Conservation (phyloP, 2,888 invertebrate species). For the Pantelozetes paolii region DNA sequence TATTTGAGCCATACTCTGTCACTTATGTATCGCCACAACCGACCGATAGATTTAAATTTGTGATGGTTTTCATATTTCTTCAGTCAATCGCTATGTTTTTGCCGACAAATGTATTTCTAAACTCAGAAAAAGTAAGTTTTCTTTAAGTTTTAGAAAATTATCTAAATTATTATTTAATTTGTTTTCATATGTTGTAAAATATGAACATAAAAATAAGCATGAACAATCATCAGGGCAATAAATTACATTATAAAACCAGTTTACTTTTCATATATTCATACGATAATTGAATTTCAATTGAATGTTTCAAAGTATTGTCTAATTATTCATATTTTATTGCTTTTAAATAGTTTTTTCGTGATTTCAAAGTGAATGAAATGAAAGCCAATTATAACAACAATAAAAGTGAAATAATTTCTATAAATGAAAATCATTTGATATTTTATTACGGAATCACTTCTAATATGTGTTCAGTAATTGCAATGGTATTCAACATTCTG, state of each 20-base stretch:
- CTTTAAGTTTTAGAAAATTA: neutral
- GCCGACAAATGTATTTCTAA: slow-evolving; percentile 99
- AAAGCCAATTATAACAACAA: slow-evolving; percentile 49
- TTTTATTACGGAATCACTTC: slow-evolving; percentile 80
- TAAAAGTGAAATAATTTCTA: slow-evolving; percentile 48
- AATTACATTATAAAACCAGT: too few relatives aligned
- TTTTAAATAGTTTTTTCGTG: slow-evolving; percentile 13
- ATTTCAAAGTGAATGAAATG: slow-evolving; percentile 2
- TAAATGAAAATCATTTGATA: slow-evolving; percentile 66
- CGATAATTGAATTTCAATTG: too few relatives aligned
- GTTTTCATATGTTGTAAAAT: too few relatives aligned
- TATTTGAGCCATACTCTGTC: slow-evolving; percentile 8
- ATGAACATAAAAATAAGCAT: too few relatives aligned
- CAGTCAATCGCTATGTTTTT: slow-evolving; percentile 91
- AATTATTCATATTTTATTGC: too few relatives aligned
- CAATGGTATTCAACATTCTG: slow-evolving; percentile 91
- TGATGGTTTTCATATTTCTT: slow-evolving; percentile 80
- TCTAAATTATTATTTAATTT: too few relatives aligned
- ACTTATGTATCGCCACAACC: slow-evolving; percentile 27
- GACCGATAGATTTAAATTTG: slow-evolving; percentile 58
- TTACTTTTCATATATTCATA: too few relatives aligned
- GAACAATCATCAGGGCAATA: too few relatives aligned
- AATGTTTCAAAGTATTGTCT: too few relatives aligned
- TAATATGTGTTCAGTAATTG: slow-evolving; percentile 87
- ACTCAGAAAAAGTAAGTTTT: slow-evolving; percentile 69